phyloP scores from a whole-genome alignment of 2,797 vertebrate genomes.

The Sitta carolinensis region DNA sequence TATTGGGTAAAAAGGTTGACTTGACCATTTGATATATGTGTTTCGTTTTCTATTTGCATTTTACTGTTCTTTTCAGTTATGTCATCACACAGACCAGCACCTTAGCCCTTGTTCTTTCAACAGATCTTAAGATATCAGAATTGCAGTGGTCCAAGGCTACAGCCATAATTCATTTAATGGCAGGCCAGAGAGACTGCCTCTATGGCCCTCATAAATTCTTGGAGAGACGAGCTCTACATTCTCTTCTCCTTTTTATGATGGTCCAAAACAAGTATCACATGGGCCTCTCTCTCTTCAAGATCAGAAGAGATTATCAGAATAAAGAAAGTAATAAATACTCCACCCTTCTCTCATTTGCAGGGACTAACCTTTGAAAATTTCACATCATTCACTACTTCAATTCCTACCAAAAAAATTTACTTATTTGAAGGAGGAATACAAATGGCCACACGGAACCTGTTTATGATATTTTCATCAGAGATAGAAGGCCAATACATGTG shows the following conservation, averaged over 20 bases:
- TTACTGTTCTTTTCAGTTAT: neutral
- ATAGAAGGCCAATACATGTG: neutral
- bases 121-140: neutral
- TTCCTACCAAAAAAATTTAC: neutral
- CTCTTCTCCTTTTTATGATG: slow-evolving; percentile 10
- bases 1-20: neutral
- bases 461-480: neutral
- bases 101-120: neutral
- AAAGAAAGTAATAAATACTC: slow-evolving; percentile 26
- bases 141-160: neutral
- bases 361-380: slow-evolving; percentile 9
- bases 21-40: neutral
- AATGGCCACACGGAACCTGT: neutral
- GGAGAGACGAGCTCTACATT: neutral
- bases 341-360: neutral
- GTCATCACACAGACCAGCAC: neutral
- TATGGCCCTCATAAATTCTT: slow-evolving; percentile 53
- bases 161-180: neutral
- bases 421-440: neutral
- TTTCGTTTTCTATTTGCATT: neutral
- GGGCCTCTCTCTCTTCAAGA: neutral
- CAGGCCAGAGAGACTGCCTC: neutral
- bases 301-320: slow-evolving; percentile 18
- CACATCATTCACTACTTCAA: neutral
- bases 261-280: neutral